phyloP scores from a whole-genome alignment of 2,888 invertebrate species.

The Phyto melanocephala region DNA sequence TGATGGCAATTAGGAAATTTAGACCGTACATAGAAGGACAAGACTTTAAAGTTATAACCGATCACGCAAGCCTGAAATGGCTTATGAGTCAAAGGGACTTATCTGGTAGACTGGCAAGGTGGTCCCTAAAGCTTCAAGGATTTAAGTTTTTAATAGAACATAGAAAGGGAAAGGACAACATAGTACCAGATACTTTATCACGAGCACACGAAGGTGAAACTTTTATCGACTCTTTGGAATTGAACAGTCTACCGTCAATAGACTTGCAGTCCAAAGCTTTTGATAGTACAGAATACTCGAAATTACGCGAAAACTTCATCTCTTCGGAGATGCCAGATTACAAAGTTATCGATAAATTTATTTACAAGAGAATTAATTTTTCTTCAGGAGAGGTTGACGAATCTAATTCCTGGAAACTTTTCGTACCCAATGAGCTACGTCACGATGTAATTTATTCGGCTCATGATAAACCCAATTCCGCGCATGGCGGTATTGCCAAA shows the following conservation, averaged over 20 bases:
- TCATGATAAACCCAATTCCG: not conserved
- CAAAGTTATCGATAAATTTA: not conserved
- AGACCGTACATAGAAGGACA: not conserved
- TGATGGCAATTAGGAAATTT: not conserved
- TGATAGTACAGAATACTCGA: not conserved
- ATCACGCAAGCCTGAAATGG: not conserved
- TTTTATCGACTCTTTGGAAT: not conserved
- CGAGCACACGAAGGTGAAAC: not conserved
- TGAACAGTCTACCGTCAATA: not conserved
- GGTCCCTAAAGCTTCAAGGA: not conserved
- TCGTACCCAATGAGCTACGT: not conserved
- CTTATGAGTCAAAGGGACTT: not conserved
- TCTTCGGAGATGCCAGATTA: not conserved
- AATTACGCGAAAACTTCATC: not conserved
- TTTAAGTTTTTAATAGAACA: not conserved
- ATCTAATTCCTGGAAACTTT: not conserved
- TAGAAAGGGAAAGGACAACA: not conserved
- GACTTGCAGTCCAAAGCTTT: not conserved
- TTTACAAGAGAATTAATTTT: not conserved
- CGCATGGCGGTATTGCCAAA: slow-evolving; percentile 6
- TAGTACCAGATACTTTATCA: not conserved
- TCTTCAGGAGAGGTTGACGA: not conserved
- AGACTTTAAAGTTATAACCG: not conserved
- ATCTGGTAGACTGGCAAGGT: not conserved
- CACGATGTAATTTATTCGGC: not conserved